These are phyloP conservation scores for Lycia hirtaria DNA, from an alignment of 2,888 invertebrate genomes.

Conservation along the genomic window DNA sequence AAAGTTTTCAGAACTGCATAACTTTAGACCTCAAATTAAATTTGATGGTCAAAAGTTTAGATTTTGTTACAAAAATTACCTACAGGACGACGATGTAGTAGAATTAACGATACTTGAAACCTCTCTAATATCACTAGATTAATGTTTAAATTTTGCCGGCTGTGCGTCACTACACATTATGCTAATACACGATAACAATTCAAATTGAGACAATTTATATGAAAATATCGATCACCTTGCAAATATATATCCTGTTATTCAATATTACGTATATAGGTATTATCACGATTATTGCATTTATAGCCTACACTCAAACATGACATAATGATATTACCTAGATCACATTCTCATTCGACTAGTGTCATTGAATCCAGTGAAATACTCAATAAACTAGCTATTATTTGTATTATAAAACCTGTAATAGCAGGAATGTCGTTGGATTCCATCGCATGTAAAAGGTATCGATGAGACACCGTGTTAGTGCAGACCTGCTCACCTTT, in stretches of 20 bases:
- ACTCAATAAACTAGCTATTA: conserved; percentile 7
- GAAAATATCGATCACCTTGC: conserved; percentile 30
- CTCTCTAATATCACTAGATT: no score
- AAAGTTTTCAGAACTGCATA: no score
- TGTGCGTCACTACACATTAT: conserved; percentile 12
- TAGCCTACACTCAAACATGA: conserved; percentile 16
- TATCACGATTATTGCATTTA: conserved; percentile 24
- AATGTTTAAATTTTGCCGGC: background rate
- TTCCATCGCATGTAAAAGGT: conserved; percentile 30
- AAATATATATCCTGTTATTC: conserved; percentile 38
- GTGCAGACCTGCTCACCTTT: conserved; percentile 56
- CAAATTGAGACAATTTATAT: conserved; percentile 30
- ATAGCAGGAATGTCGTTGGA: conserved; percentile 29
- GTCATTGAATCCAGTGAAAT: conserved; percentile 18
- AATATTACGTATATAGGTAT: conserved; percentile 15
- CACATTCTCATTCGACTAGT: conserved; percentile 1
- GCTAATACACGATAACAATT: conserved; percentile 25
- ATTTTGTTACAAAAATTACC: no score
- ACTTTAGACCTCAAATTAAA: no score
- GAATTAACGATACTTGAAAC: no score
- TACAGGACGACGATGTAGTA: no score
- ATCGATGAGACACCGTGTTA: conserved; percentile 49
- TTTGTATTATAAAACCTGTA: no score
- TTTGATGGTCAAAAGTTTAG: no score
- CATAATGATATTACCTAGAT: background rate